These are phyloP conservation scores for Rhagophthalmus giganteus DNA, from an alignment of 2,888 invertebrate genomes.

Conservation along the genomic window DNA sequence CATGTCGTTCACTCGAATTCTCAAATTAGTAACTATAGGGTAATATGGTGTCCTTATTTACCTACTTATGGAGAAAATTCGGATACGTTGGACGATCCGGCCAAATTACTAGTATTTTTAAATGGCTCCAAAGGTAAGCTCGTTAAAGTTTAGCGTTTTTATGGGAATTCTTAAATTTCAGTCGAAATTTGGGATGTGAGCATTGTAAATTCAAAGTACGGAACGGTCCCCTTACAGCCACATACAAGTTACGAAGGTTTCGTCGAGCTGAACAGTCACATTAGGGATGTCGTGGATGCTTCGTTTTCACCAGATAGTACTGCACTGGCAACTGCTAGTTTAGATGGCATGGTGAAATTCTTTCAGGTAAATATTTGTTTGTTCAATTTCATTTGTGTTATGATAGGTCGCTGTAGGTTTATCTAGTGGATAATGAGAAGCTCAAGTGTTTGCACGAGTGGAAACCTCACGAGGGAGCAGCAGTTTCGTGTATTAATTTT, in stretches of 20 bases:
- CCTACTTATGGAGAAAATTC: slow-evolving; percentile 65
- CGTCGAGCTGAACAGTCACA: slow-evolving; percentile 63
- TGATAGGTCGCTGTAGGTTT: slow-evolving; percentile 65
- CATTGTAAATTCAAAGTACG: slow-evolving; percentile 54
- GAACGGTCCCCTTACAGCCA: slow-evolving; percentile 52
- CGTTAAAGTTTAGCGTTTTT: too few relatives aligned
- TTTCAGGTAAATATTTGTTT: slow-evolving; percentile 67
- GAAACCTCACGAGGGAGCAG: slow-evolving; percentile 88
- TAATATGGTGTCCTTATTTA: slow-evolving; percentile 94
- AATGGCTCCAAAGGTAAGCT: slow-evolving; percentile 72
- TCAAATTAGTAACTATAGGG: slow-evolving; percentile 49
- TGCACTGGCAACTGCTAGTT: slow-evolving; percentile 86
- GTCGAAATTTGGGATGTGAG: slow-evolving; percentile 62
- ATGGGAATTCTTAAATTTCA: too few relatives aligned
- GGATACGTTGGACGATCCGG: slow-evolving; percentile 68
- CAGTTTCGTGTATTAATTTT: slow-evolving; percentile 88
- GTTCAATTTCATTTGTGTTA: slow-evolving; percentile 1
- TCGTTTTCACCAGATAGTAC: slow-evolving; percentile 94
- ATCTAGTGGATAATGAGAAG: slow-evolving; percentile 68
- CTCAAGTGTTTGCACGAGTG: slow-evolving; percentile 89
- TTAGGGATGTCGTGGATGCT: slow-evolving; percentile 75
- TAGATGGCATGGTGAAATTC: slow-evolving; percentile 89
- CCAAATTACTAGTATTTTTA: slow-evolving; percentile 78
- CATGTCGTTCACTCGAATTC: slow-evolving; percentile 60
- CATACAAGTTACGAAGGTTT: slow-evolving; percentile 55